These are phyloP conservation scores for Linnaemya tessellans DNA, from an alignment of 2,888 invertebrate species.

Conservation along the genomic window DNA sequence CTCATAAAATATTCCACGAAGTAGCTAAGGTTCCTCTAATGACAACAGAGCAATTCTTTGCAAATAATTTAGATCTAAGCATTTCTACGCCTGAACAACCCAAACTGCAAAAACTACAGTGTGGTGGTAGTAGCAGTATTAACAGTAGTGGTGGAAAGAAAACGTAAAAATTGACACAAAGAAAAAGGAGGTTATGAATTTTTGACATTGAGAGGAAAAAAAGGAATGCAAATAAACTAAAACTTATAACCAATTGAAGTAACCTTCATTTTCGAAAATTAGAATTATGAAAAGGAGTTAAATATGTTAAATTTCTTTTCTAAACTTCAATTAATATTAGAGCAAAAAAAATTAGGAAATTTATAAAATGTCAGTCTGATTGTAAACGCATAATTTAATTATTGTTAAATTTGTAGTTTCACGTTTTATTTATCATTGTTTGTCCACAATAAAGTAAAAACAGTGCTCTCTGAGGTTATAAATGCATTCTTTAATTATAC, in stretches of 20 bases:
- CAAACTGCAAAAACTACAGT: conserved; percentile 37
- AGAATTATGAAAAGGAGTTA: background rate
- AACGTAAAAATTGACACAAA: conserved; percentile 4
- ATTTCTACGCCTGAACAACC: conserved; percentile 30
- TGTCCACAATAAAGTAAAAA: too few species aligned
- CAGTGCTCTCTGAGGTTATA: too few species aligned
- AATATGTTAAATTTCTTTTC: background rate
- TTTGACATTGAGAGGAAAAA: background rate
- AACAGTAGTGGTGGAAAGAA: conserved; percentile 14
- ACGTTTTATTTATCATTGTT: too few species aligned
- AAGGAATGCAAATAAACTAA: background rate
- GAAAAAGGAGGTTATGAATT: background rate
- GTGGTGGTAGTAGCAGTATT: background rate
- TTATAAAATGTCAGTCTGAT: background rate
- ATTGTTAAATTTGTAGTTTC: background rate
- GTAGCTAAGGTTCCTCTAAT: conserved; percentile 92
- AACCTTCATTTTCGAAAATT: too few species aligned
- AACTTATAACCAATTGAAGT: background rate
- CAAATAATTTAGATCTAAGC: conserved; percentile 73
- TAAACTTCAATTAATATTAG: background rate
- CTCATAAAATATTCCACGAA: conserved; percentile 96
- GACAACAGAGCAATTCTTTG: conserved; percentile 79
- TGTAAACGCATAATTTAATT: background rate
- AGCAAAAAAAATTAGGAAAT: background rate
- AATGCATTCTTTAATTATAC: too few species aligned